Evolutionary conservation across 1,140 invertebrate species (phyloP).

Genomic region (Drosophila persimilis): DNA sequence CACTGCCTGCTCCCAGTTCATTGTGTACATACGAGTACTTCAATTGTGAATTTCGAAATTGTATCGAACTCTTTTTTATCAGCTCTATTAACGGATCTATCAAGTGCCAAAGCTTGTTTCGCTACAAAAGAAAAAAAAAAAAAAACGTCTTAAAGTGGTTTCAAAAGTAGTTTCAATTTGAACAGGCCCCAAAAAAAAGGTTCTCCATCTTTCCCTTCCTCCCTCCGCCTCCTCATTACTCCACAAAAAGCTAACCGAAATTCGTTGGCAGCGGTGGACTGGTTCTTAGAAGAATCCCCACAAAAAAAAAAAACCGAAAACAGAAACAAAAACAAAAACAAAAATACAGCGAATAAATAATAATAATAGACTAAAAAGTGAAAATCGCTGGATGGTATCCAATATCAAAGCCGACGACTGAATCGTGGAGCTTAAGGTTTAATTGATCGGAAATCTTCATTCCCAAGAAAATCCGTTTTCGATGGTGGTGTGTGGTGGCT

Average conservation of each 20-base stretch:
- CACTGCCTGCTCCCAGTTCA: slow-evolving; percentile 41
- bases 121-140: neutral
- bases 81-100: slow-evolving; percentile 76
- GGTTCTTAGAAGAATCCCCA: neutral
- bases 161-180: slow-evolving; percentile 31
- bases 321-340: neutral
- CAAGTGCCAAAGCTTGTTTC: slow-evolving; percentile 57
- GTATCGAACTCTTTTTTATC: slow-evolving; percentile 74
- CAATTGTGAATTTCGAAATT: slow-evolving; percentile 50
- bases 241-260: too few species aligned
- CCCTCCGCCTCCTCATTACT: too few species aligned
- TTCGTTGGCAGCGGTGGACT: too few species aligned
- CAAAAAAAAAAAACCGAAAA: slow-evolving; percentile 4
- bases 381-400: slow-evolving; percentile 32
- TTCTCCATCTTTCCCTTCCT: too few species aligned
- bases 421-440: slow-evolving; percentile 23
- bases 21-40: slow-evolving; percentile 17
- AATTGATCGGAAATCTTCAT: slow-evolving; percentile 42
- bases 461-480: slow-evolving; percentile 14
- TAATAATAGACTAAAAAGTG: slow-evolving; percentile 28
- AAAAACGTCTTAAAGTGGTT: slow-evolving; percentile 18
- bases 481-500: neutral
- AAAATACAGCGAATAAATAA: neutral
- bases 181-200: too few species aligned
- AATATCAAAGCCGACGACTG: neutral